Evolutionary conservation across 2,113 vertebrate genomes (phyloP).

Genomic region (Fukomys damarensis): DNA sequence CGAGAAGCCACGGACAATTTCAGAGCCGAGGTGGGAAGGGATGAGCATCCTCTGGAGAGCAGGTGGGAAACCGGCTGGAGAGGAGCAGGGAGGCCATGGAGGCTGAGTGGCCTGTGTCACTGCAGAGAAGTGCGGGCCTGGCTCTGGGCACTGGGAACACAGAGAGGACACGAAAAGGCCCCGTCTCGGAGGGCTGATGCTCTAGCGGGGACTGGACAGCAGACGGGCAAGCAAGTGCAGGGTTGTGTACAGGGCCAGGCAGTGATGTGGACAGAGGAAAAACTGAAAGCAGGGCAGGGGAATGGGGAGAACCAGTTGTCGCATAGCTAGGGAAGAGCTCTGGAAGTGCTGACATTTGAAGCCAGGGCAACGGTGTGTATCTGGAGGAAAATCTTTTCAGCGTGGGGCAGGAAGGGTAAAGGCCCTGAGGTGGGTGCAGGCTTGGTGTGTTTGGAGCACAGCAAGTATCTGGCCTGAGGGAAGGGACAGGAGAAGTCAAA

Average conservation of each 20-base stretch:
- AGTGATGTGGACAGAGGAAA: not conserved
- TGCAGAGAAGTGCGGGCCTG: accelerated
- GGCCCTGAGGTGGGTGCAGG: not conserved
- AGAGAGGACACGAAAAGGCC: not conserved
- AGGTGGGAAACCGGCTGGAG: not conserved
- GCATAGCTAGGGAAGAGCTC: not conserved
- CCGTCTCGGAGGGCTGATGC: not conserved
- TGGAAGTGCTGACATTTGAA: not conserved
- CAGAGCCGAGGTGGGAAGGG: accelerated
- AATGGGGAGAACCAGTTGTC: not conserved
- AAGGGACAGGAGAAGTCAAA: not conserved
- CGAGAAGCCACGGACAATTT: not conserved
- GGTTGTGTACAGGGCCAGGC: too few species aligned
- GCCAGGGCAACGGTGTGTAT: not conserved
- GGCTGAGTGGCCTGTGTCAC: not conserved
- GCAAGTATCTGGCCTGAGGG: not conserved
- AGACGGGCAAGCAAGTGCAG: not conserved
- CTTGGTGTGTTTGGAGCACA: not conserved
- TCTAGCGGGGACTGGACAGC: not conserved
- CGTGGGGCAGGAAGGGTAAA: not conserved
- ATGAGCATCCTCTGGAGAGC: not conserved
- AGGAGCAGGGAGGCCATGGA: not conserved
- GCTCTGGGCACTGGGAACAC: not conserved
- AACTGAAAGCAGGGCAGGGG: not conserved
- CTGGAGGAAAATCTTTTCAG: not conserved